Base-by-base conservation (phyloP, 1,140 invertebrate genomes). In the Habropoda laboriosa region DNA sequence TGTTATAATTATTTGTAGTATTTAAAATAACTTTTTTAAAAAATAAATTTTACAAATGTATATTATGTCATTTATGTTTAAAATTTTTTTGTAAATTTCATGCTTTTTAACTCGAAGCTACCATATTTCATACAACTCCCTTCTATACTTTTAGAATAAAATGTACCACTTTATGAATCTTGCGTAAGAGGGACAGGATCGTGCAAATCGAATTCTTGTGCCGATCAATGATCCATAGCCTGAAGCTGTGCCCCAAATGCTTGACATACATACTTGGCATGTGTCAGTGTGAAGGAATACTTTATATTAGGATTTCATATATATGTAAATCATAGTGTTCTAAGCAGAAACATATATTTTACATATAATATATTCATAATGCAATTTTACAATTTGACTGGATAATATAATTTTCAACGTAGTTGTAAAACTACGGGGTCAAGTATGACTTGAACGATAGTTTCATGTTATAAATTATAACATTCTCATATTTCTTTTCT, bases 181-280 rank as follows among this genome's bases (percentile, higher is more conserved):
- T 16, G 21, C 42, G 21, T 61, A 38, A 35, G 5, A 60, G 32
- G 3, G 30, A 58, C 3, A 35, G 58, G 32, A 61, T n/a, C 58
- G 32, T n/a, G 18, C 49, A 53, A 24, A 51, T 68, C 32, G 64
- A 51, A 68, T 68, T 47, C 27, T 66, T 66, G 6, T 13, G 27
- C 18, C n/a, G 64, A 49, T 66, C 63, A 66, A 49, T 66, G 42
- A 67, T 67, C 47, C 45, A 67, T 67, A 67, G 45, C 64, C 30
- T 24, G 64, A 32, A 53, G 47, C 30, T 68, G 47, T 68, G n/a
- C 21, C 45, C 49, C 47, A 68, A 68, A 68, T 68, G 45, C 45
- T 51, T 67, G 64, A 67, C 64, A 67, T 12, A 67, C 47, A 67
- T 68, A 68, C 32, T 64, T 7, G 38, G 18, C 10, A 49, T 27